Percentiles rank a stretch among this genome's conserved stretches.
These are phyloP conservation scores for Gastracanthus pulcherrimus DNA, from an alignment of 2,888 invertebrate genomes.

Conservation along the genomic window DNA sequence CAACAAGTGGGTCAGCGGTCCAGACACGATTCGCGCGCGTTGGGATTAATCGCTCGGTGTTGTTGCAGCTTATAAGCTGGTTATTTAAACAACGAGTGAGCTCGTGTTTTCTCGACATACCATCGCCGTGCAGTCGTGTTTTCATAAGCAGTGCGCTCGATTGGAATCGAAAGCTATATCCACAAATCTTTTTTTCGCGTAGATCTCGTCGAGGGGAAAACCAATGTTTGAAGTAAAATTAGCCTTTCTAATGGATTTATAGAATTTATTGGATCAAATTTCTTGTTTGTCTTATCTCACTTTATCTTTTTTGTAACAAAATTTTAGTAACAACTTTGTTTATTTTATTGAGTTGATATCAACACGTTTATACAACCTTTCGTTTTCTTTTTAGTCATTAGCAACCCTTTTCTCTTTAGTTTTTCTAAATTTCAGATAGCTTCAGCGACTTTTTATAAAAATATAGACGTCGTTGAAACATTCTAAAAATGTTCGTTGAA, in stretches of 20 bases:
- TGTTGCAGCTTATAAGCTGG: background rate
- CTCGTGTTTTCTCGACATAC: background rate
- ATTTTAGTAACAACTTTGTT: too few species aligned
- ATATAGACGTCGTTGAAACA: too few species aligned
- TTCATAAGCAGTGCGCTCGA: background rate
- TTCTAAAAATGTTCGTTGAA: too few species aligned
- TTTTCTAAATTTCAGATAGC: too few species aligned
- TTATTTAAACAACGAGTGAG: conserved; percentile 16
- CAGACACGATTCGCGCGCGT: background rate
- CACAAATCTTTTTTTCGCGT: background rate
- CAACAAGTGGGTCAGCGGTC: conserved; percentile 15
- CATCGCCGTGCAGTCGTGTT: background rate
- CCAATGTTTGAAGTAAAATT: background rate
- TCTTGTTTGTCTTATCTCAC: background rate
- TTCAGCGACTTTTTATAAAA: too few species aligned
- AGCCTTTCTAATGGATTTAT: background rate
- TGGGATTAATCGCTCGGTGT: conserved; percentile 8
- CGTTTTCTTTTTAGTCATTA: too few species aligned
- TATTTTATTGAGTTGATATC: too few species aligned
- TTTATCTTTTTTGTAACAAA: background rate
- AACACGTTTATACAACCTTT: too few species aligned
- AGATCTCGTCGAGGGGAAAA: background rate
- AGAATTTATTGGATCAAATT: background rate
- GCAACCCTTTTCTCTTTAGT: too few species aligned
- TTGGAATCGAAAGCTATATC: background rate